Evolutionary conservation across 2,888 invertebrate genomes (phyloP).

Genomic region (Prosapia bicincta): DNA sequence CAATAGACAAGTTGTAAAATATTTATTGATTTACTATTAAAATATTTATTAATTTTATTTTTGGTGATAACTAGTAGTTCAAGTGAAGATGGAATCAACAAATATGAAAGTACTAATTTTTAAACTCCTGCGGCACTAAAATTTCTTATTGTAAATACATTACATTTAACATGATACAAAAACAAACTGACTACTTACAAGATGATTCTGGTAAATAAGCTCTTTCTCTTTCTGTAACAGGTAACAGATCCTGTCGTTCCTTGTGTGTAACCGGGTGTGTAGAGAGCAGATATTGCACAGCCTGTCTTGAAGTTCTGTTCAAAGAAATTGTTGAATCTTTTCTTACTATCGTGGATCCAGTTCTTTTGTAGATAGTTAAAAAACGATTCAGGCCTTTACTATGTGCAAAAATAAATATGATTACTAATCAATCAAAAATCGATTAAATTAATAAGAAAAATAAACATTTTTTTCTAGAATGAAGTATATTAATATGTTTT

Average conservation of each 20-base stretch:
- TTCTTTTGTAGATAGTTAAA: conserved; percentile 66
- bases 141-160: not conserved
- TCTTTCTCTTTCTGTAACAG: conserved; percentile 53
- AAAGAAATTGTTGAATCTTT: conserved; percentile 62
- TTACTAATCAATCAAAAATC: too few relatives aligned
- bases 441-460: too few relatives aligned
- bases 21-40: not conserved
- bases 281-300: conserved; percentile 59
- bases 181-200: conserved; percentile 16
- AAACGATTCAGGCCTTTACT: conserved; percentile 63
- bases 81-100: too few relatives aligned
- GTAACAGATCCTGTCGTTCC: conserved; percentile 67
- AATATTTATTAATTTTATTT: too few relatives aligned
- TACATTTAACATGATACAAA: too few relatives aligned
- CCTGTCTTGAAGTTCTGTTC: conserved; percentile 59
- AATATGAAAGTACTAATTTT: not conserved
- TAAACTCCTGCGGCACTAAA: not conserved
- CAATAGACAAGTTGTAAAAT: too few relatives aligned
- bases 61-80: too few relatives aligned
- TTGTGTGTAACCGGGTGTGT: conserved; percentile 64
- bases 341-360: conserved; percentile 63
- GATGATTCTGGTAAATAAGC: conserved; percentile 22
- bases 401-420: too few relatives aligned
- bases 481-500: too few relatives aligned
- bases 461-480: too few relatives aligned